phyloP scores from a whole-genome alignment of 2,797 vertebrate species.

The Gallirallus australis region DNA sequence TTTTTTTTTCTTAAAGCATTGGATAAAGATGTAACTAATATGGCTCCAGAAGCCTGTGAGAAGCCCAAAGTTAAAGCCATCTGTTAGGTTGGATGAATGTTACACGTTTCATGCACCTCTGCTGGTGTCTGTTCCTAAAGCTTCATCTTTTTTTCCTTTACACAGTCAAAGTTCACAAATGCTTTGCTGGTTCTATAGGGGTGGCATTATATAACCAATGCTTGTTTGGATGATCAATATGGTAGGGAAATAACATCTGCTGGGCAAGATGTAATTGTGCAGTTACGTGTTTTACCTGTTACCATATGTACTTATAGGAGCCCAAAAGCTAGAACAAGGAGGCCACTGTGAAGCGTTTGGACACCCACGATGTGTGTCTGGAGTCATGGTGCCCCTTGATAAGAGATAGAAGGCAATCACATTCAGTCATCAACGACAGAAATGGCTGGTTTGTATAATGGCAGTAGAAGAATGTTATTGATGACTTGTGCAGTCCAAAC shows the following conservation, averaged over 20 bases:
- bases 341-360: neutral
- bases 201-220: neutral
- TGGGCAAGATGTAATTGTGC: neutral
- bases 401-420: neutral
- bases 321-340: neutral
- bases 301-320: accelerated
- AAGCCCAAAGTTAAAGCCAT: neutral
- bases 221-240: neutral
- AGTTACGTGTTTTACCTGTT: neutral
- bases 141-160: neutral
- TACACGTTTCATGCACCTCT: neutral
- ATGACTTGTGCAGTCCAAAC: constrained; percentile 37
- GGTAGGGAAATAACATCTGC: neutral
- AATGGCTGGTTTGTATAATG: neutral
- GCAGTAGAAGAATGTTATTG: neutral
- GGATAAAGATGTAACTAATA: neutral
- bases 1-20: neutral
- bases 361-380: neutral
- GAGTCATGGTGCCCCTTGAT: neutral
- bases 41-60: neutral
- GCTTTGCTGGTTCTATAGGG: neutral
- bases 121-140: neutral
- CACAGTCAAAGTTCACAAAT: neutral
- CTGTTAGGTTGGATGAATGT: neutral
- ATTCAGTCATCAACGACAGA: neutral